These are phyloP conservation scores for Thinocorus orbignyianus DNA, from an alignment of 2,113 vertebrate genomes.

Conservation along the genomic window DNA sequence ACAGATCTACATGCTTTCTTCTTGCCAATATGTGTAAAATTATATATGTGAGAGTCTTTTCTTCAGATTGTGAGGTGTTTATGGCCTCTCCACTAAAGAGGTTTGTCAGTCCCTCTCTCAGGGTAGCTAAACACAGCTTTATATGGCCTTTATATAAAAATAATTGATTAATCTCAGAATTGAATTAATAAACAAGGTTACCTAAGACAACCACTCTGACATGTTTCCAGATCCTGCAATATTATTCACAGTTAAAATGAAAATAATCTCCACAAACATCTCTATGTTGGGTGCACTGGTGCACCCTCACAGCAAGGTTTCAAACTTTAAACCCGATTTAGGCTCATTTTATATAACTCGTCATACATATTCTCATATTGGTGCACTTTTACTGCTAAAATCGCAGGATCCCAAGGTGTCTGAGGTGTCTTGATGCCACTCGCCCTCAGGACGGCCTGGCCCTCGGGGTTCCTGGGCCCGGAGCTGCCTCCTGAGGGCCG, in stretches of 20 bases:
- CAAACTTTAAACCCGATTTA: too few relatives aligned
- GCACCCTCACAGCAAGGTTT: accelerated
- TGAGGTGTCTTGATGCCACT: accelerated
- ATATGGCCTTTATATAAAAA: background rate
- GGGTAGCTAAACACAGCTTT: background rate
- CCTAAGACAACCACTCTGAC: background rate
- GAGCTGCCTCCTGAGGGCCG: too few relatives aligned
- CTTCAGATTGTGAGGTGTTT: background rate
- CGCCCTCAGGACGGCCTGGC: accelerated
- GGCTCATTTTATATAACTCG: accelerated
- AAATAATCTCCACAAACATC: background rate
- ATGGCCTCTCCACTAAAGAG: background rate
- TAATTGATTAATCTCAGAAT: background rate
- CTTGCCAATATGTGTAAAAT: background rate
- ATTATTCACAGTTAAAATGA: background rate
- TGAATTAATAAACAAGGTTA: background rate
- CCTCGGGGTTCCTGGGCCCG: background rate
- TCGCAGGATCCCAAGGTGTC: background rate
- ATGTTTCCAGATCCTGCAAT: background rate
- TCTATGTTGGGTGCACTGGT: accelerated
- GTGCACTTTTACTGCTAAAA: accelerated
- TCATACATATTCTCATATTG: accelerated
- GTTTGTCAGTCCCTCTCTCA: background rate
- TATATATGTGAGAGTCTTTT: background rate
- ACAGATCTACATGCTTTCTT: background rate